phyloP scores from a whole-genome alignment of 2,888 invertebrate genomes.

The Arenicola marina region DNA sequence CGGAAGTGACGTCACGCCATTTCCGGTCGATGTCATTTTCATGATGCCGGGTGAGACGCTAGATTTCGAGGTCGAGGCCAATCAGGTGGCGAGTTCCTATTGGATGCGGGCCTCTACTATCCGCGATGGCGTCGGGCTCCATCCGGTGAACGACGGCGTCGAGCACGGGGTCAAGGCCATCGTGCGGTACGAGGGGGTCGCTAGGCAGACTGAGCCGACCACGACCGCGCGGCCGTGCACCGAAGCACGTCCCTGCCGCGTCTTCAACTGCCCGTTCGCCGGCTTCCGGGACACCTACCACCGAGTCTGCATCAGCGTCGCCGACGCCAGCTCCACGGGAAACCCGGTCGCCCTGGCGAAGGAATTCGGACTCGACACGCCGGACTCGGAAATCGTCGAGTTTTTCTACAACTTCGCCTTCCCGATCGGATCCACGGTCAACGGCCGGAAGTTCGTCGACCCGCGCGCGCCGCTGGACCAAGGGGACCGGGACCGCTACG shows the following conservation, averaged over 20 bases:
- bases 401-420: neutral
- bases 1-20: constrained; percentile 39
- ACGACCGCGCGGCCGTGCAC: neutral
- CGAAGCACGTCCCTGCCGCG: neutral
- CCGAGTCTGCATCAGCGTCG: neutral
- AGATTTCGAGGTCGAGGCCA: constrained; percentile 42
- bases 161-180: constrained; percentile 10
- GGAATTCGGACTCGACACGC: neutral
- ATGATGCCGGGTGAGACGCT: constrained; percentile 39
- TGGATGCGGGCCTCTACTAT: constrained; percentile 43
- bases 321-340: neutral
- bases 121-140: neutral
- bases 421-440: neutral
- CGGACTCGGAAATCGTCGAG: neutral
- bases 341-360: neutral
- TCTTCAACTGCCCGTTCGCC: constrained; percentile 11
- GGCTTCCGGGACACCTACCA: neutral
- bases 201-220: neutral
- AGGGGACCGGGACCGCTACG: neutral
- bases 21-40: constrained; percentile 7
- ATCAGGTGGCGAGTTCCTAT: constrained; percentile 37
- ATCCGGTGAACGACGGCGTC: neutral
- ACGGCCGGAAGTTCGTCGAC: neutral
- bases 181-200: constrained; percentile 5
- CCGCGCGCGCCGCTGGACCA: neutral